These are phyloP conservation scores for Mycteria americana DNA, from an alignment of 2,797 vertebrate species.

Conservation along the genomic window DNA sequence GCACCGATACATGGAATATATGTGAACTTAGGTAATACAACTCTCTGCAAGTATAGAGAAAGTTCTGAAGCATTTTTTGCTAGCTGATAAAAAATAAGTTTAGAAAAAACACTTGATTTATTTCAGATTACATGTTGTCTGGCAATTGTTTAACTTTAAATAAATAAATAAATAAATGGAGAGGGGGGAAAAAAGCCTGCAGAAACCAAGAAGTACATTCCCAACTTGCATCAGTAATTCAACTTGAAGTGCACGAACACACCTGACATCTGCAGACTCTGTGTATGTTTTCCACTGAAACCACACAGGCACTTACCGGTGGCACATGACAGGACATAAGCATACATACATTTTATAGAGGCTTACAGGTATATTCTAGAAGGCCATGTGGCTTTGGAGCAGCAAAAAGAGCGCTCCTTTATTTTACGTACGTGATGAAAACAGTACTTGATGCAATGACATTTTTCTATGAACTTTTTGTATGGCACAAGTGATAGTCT, in stretches of 20 bases:
- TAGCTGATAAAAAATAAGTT: neutral
- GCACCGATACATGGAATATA: neutral
- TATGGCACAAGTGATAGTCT: neutral
- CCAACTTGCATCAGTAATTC: neutral
- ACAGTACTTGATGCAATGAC: neutral
- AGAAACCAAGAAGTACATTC: neutral
- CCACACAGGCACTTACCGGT: neutral
- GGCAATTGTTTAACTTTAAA: neutral
- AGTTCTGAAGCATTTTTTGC: neutral
- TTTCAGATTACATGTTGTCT: neutral
- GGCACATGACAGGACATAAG: neutral
- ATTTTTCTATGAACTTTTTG: slow-evolving; percentile 13
- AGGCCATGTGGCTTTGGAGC: neutral
- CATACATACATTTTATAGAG: neutral
- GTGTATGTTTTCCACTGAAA: neutral
- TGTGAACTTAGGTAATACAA: neutral
- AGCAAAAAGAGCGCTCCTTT: neutral
- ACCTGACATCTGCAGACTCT: too few species aligned
- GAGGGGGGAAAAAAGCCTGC: too few species aligned
- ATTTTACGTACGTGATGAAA: neutral
- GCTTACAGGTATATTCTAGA: neutral
- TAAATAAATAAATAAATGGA: neutral
- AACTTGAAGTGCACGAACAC: neutral
- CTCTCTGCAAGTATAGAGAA: neutral
- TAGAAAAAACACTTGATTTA: neutral